phyloP scores from a whole-genome alignment of 2,113 vertebrate species.

The Eleginops maclovinus region DNA sequence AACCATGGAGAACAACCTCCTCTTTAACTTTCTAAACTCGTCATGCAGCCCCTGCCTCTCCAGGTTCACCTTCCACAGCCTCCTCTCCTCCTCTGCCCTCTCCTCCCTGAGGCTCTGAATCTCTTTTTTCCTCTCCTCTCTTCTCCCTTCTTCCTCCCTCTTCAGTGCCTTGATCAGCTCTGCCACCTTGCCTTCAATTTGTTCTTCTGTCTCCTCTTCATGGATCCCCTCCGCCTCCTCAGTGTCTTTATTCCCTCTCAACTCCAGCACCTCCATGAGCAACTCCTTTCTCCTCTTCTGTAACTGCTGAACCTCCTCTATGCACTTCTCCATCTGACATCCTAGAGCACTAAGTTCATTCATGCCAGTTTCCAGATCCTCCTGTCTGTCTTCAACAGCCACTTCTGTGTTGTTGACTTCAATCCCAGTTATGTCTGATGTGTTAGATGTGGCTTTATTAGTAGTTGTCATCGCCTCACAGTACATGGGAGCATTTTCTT shows the following conservation, averaged over 20 bases:
- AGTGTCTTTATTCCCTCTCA: conserved; percentile 84
- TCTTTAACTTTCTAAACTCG: conserved; percentile 87
- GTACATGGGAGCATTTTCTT: conserved; percentile 11
- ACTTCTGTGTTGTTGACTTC: neutral
- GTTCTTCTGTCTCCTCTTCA: conserved; percentile 76
- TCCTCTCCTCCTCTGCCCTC: conserved; percentile 85
- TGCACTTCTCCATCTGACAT: conserved; percentile 80
- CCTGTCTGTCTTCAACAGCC: conserved; percentile 23
- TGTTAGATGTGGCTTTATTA: neutral
- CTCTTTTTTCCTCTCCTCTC: conserved; percentile 88
- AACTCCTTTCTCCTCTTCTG: conserved; percentile 86
- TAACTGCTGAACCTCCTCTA: conserved; percentile 87
- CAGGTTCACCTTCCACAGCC: conserved; percentile 87
- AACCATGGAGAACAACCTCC: conserved; percentile 87
- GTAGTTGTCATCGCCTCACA: conserved; percentile 2
- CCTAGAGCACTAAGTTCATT: conserved; percentile 55
- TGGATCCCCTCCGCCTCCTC: conserved; percentile 81
- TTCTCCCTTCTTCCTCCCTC: conserved; percentile 83
- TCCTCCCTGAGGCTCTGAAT: conserved; percentile 85
- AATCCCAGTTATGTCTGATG: neutral
- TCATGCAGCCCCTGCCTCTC: conserved; percentile 88
- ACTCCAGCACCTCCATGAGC: conserved; percentile 85
- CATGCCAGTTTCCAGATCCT: conserved; percentile 9
- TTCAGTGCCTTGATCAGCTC: conserved; percentile 82
- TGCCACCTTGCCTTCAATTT: conserved; percentile 60